These are phyloP conservation scores for Acronicta psi DNA, from an alignment of 2,888 invertebrate genomes.

Conservation along the genomic window DNA sequence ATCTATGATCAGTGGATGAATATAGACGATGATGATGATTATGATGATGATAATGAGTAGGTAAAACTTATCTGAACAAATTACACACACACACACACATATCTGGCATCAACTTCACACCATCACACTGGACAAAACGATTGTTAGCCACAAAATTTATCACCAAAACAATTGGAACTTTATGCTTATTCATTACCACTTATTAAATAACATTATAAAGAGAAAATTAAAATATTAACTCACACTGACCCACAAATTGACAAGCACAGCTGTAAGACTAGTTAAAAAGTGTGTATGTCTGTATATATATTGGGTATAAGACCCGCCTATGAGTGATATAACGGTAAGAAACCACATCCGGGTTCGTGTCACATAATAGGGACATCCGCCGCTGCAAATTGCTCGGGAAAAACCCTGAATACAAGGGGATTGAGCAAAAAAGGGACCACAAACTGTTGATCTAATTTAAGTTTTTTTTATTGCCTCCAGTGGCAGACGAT, in stretches of 20 bases:
- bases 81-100: not conserved
- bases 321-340: slow-evolving; percentile 61
- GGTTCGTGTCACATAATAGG: slow-evolving; percentile 69
- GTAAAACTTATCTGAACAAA: no score
- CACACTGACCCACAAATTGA: slow-evolving; percentile 37
- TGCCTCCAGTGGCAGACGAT: no score
- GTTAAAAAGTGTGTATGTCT: slow-evolving; percentile 44
- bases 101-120: not conserved
- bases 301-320: slow-evolving; percentile 65
- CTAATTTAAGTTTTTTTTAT: no score
- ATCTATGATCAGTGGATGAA: no score
- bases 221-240: slow-evolving; percentile 36
- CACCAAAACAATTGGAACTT: not conserved
- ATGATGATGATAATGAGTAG: no score
- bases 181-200: not conserved
- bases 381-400: slow-evolving; percentile 54
- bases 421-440: not conserved
- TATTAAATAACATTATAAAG: slow-evolving; percentile 4
- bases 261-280: slow-evolving; percentile 41
- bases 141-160: not conserved
- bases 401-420: slow-evolving; percentile 20
- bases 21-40: no score
- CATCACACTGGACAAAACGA: not conserved
- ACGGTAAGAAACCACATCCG: slow-evolving; percentile 75
- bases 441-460: not conserved